These are phyloP conservation scores for human DNA, from an alignment of 2,113 vertebrate species.

Conservation along the genomic window GRCh38 chr11:120738001-120738500, in stretches of 20 bases:
- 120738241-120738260: fast-evolving
- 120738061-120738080: neutral
- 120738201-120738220: neutral
- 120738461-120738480: constrained; percentile 6
- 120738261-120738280: fast-evolving
- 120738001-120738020: neutral
- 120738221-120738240: neutral
- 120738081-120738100: neutral
- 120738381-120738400: neutral
- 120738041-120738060: neutral
- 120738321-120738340: neutral
- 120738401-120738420: neutral
- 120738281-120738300: neutral
- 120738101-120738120: neutral
- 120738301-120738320: neutral
- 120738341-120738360: neutral
- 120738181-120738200: neutral
- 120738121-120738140: neutral
- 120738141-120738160: neutral
- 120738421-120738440: constrained; percentile 20
- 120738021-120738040: neutral
- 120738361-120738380: neutral
- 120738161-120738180: neutral
- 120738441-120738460: constrained; percentile 53
- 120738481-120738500: constrained; percentile 45